Evolutionary conservation across 2,113 vertebrate species (phyloP), one percentile per base, ranked within the genome.

Genomic region (Syngnathus typhle): DNA sequence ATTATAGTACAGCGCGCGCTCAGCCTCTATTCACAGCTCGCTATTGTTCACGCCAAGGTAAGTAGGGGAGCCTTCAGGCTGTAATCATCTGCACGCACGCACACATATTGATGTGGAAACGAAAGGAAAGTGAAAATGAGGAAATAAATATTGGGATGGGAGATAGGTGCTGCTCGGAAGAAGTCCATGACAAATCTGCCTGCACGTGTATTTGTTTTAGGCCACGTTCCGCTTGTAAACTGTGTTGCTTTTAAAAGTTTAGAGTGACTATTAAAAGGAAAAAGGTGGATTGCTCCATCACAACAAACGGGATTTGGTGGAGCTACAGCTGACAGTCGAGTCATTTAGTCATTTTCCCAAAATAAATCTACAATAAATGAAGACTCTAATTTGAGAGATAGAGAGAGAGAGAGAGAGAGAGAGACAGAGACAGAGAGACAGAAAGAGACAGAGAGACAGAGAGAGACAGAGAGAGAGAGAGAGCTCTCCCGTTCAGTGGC

Each of bases 11-110:
- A 88, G 80, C 88, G 86, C 88, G 86, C 84, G 85, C 89, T 82
- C 75, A 58, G 78, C 82, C 82, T 72, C 88, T 89, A 87, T 91
- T 91, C 89, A 90, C 72, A 75, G 76, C 69, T 79, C 70, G 62
- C 86, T 85, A 91, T 92, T 92, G 91, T 92, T 92, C 89, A 73
- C 63, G 55, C 79, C 78, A 89, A 92, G 89, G 91, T 92, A 91
- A 90, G 89, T 86, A 85, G 87, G 69, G 83, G 86, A 89, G 85
- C 86, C 89, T 89, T 88, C 85, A 88, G 84, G 88, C 87, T 90
- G 84, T 88, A 91, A 91, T 89, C 90, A 91, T 85, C 76, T 79
- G 83, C 77, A 27, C 62, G 7, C 68, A 67, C 75, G 65, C 68
- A 67, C 69, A 74, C 76, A 70, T 76, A 81, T 37, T 72, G 76